phyloP scores from a whole-genome alignment of 2,888 invertebrate genomes.

The Patella depressa region DNA sequence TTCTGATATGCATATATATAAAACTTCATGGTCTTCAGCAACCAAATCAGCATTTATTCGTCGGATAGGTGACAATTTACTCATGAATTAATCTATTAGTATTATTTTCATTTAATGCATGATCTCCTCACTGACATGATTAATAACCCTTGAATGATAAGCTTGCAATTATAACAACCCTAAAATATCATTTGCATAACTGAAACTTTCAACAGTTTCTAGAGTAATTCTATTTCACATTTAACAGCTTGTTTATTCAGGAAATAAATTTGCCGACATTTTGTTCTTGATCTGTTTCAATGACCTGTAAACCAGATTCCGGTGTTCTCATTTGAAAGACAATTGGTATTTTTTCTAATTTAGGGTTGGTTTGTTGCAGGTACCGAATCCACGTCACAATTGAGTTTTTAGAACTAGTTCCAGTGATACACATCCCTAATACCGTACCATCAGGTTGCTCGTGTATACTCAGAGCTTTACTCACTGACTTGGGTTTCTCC shows the following conservation, averaged over 20 bases:
- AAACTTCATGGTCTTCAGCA: too few species aligned
- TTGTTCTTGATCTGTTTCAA: slow-evolving; percentile 17
- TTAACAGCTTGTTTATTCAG: background rate
- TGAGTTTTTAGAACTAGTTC: slow-evolving; percentile 87
- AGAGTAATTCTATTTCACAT: background rate
- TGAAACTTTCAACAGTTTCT: background rate
- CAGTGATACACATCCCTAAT: slow-evolving; percentile 90
- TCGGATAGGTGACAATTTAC: too few species aligned
- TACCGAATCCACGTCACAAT: slow-evolving; percentile 78
- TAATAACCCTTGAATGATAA: background rate
- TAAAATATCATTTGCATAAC: background rate
- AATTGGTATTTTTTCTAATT: slow-evolving; percentile 82
- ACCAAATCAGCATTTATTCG: too few species aligned
- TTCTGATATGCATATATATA: too few species aligned
- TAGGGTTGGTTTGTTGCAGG: slow-evolving; percentile 84
- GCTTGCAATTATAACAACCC: background rate
- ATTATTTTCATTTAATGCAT: too few species aligned
- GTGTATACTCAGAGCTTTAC: slow-evolving; percentile 81
- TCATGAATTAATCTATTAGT: too few species aligned
- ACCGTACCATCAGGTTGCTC: slow-evolving; percentile 94
- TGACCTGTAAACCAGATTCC: slow-evolving; percentile 67
- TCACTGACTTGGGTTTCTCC: slow-evolving; percentile 46
- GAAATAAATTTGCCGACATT: background rate
- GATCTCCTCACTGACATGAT: too few species aligned
- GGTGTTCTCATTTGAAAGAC: slow-evolving; percentile 85